Base-by-base conservation (phyloP, 2,113 vertebrate species). In the Dicaeum eximium region DNA sequence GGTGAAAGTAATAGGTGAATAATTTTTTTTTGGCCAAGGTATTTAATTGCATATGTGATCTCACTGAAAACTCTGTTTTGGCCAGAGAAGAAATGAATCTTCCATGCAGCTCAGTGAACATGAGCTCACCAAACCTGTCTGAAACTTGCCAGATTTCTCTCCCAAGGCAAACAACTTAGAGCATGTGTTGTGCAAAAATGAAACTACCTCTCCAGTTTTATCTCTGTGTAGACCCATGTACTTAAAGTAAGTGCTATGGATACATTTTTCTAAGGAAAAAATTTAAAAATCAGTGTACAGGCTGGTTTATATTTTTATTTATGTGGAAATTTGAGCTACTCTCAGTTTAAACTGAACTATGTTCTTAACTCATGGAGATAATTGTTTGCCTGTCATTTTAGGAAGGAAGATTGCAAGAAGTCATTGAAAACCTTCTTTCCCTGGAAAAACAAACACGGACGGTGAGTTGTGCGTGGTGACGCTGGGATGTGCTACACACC, bases 401-500 rank as follows among this genome's bases (percentile, higher is more conserved):
- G 99, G 99, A 99, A 96, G 99, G 99, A 92, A 98, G 98, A 91
- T 97, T 99, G 73, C 99, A 99, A 91, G 99, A 99, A 97, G 99
- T 99, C 31, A 98, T 99, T 79, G 99, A 99, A 94, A 99, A 98
- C 65, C 98, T 99, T 94, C 98, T 99, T 28, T 99, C 99, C 74
- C 93, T 99, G 97, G 99, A 99, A 95, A 99, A 99, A 91, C 99
- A 99, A 97, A 99, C 99, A 5, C 98, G 99, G 86, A 99, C 99
- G 58, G 99, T 99, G 96, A 98, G 99, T 97, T 64, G 16, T 4
- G 28, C 1, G 0, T 21, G 25, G 18, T n/a, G 17, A 0, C n/a
- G 40, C 35, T 45, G 69, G 24, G 20, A 15, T 86, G 24, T n/a
- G 33, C 61, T 33, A 0, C 48, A n/a, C 33, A 1, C 13, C 5